phyloP scores from a whole-genome alignment of 1,140 invertebrate species.

The Meloidogyne chitwoodi region DNA sequence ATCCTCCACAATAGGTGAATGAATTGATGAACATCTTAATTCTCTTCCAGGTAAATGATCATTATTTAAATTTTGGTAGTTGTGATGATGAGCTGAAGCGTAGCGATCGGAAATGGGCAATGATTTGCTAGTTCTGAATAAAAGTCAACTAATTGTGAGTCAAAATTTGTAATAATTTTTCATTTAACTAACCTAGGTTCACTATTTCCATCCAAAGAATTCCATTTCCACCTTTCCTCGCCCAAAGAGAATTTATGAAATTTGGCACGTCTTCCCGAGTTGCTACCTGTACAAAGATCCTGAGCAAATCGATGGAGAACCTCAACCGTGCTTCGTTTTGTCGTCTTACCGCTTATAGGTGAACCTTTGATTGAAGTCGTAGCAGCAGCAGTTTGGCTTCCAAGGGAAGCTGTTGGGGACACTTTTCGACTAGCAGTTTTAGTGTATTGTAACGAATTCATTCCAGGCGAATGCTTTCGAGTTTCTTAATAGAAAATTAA shows the following conservation, averaged over 20 bases:
- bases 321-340: background rate
- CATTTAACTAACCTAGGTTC: background rate
- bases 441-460: background rate
- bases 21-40: background rate
- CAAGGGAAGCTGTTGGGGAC: background rate
- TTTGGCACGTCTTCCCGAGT: constrained; percentile 7
- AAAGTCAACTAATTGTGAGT: background rate
- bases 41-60: background rate
- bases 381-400: background rate
- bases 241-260: constrained; percentile 6
- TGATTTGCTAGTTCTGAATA: background rate
- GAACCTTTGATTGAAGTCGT: background rate
- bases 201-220: constrained; percentile 5
- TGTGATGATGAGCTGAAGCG: background rate
- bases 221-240: constrained; percentile 8
- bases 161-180: background rate
- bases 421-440: constrained; percentile 2
- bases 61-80: constrained; percentile 4
- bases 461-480: constrained; percentile 13
- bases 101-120: constrained; percentile 10
- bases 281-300: constrained; percentile 1
- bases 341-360: background rate
- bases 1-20: constrained; percentile 12
- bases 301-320: constrained; percentile 10
- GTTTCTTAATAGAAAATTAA: background rate